phyloP scores from a whole-genome alignment of 1,140 invertebrate genomes.

The Drosophila parabipectinata region DNA sequence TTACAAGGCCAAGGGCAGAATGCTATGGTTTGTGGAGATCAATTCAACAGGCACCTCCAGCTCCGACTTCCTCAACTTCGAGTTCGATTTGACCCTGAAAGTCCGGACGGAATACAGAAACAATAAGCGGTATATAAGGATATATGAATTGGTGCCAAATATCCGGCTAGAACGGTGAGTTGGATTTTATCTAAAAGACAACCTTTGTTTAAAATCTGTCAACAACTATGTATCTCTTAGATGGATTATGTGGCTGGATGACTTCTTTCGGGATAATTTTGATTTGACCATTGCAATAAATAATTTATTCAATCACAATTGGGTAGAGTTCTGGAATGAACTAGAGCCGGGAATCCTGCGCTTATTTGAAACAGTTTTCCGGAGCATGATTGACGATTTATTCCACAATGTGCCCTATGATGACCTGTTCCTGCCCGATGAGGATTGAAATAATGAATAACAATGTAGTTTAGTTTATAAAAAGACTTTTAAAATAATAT shows the following conservation, averaged over 20 bases:
- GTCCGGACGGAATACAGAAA: conserved; percentile 60
- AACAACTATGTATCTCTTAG: conserved; percentile 7
- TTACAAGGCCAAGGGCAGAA: conserved; percentile 52
- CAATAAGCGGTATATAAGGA: conserved; percentile 62
- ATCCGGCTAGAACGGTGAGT: conserved; percentile 54
- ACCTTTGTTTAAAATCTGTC: not conserved
- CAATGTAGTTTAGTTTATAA: not conserved
- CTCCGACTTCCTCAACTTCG: conserved; percentile 62
- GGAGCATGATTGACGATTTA: conserved; percentile 51
- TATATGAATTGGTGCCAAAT: conserved; percentile 57
- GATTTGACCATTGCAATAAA: conserved; percentile 57
- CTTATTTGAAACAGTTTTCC: conserved; percentile 50
- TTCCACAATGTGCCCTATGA: conserved; percentile 60
- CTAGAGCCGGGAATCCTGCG: conserved; percentile 54
- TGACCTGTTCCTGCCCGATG: conserved; percentile 52
- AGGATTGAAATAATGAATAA: conserved; percentile 4
- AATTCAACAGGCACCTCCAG: conserved; percentile 39
- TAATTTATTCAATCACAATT: conserved; percentile 56
- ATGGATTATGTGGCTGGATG: conserved; percentile 64
- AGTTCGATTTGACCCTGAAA: conserved; percentile 48
- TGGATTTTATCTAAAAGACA: not conserved
- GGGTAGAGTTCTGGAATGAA: conserved; percentile 70
- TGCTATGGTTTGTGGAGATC: conserved; percentile 59
- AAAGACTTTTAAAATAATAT: not conserved
- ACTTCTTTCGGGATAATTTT: conserved; percentile 62